A percentile compares a stretch with the other conserved stretches of the same genome.
Conservation (phyloP, 2,797 vertebrate genomes). For the Pseudocheirus occidentalis region DNA sequence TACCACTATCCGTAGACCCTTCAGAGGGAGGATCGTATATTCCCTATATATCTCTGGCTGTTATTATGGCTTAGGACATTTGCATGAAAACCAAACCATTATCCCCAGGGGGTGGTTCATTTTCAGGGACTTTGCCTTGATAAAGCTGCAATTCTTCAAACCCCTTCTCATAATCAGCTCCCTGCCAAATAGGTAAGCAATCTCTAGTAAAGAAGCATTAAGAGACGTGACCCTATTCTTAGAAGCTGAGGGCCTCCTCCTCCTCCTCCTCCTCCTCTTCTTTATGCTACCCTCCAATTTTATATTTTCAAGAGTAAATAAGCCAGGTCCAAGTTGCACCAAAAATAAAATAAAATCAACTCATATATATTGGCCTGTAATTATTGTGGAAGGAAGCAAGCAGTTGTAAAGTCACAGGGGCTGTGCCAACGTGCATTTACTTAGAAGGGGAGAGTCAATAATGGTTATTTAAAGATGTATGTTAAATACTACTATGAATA, state of each 20-base stretch:
- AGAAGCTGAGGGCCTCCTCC: not conserved
- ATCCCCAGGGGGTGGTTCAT: conserved; percentile 65
- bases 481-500: not conserved
- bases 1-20: conserved; percentile 64
- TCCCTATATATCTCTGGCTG: conserved; percentile 61
- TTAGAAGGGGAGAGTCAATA: not conserved
- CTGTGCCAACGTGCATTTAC: not conserved
- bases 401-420: not conserved
- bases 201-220: not conserved
- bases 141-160: conserved; percentile 59
- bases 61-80: conserved; percentile 70
- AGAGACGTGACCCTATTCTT: not conserved
- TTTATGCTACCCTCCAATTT: not conserved
- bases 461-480: not conserved
- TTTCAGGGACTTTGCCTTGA: conserved; percentile 63
- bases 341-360: not conserved
- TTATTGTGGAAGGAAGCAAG: not conserved
- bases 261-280: not conserved
- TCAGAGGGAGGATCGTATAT: conserved; percentile 43
- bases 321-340: not conserved
- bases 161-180: conserved; percentile 44
- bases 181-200: conserved; percentile 18
- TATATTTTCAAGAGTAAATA: not conserved
- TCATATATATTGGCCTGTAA: not conserved
- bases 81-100: conserved; percentile 73